These are phyloP conservation scores for Pipistrellus pygmaeus DNA, from an alignment of 2,797 vertebrate genomes.

Conservation along the genomic window DNA sequence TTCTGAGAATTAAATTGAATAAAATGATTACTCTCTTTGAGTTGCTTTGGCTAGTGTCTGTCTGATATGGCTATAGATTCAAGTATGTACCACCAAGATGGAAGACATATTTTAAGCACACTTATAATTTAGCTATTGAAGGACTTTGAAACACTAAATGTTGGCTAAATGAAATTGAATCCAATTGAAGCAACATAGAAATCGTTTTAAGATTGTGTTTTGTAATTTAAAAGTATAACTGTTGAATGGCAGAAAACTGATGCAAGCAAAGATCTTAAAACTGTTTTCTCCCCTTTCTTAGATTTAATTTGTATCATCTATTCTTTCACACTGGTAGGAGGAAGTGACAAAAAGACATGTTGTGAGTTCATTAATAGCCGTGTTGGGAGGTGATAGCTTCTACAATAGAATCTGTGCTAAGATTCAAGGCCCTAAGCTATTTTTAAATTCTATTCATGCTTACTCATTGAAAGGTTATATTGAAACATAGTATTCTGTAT, in stretches of 20 bases:
- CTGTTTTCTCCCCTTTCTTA: neutral
- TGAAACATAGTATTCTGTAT: constrained; percentile 53
- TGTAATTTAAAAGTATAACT: neutral
- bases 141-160: neutral
- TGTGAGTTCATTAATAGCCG: neutral
- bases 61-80: neutral
- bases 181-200: neutral
- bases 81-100: neutral
- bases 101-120: neutral
- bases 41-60: neutral
- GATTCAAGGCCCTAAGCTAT: neutral
- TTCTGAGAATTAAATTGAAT: neutral
- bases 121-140: neutral
- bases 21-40: neutral
- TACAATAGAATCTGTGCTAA: constrained; percentile 32
- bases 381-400: neutral
- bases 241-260: constrained; percentile 17
- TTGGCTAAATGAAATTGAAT: neutral
- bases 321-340: constrained; percentile 18
- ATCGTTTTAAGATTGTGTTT: neutral
- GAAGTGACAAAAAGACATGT: neutral
- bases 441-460: constrained; percentile 58
- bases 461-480: constrained; percentile 39
- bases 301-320: constrained; percentile 16
- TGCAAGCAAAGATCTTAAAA: neutral